Percentiles rank a stretch among this genome's conserved stretches.
Conservation (phyloP, 2,113 vertebrate genomes). For the Zosterops lateralis region DNA sequence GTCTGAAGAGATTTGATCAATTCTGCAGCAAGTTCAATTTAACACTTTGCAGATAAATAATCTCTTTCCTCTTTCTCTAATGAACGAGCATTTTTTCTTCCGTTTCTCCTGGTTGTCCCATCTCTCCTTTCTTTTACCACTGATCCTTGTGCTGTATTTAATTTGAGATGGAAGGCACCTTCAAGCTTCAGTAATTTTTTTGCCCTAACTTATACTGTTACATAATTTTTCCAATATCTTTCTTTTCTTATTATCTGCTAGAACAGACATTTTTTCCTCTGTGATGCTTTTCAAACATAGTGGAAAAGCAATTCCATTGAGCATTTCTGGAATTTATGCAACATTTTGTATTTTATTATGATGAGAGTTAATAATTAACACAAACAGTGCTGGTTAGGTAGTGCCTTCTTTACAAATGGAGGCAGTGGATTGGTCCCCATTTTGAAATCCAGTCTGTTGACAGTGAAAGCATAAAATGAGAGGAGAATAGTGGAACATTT, state of each 20-base stretch:
- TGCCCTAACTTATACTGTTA: background rate
- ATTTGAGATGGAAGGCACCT: constrained; percentile 51
- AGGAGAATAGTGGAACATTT: background rate
- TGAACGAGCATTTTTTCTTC: background rate
- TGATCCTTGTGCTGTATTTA: constrained; percentile 21
- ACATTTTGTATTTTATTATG: background rate
- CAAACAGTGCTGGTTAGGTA: background rate
- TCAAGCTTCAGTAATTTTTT: constrained; percentile 30
- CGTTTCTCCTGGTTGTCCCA: background rate
- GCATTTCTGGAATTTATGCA: background rate
- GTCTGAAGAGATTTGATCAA: constrained; percentile 62
- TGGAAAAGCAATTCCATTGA: background rate
- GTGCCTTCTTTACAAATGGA: background rate
- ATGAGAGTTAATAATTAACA: background rate
- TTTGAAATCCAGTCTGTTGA: background rate
- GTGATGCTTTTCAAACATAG: background rate
- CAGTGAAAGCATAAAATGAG: background rate
- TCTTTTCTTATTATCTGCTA: background rate
- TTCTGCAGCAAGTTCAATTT: constrained; percentile 63
- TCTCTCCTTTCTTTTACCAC: background rate
- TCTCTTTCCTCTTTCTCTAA: constrained; percentile 59
- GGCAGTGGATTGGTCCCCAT: background rate
- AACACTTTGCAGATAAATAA: constrained; percentile 64
- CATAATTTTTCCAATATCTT: constrained; percentile 2
- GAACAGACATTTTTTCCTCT: background rate